These are phyloP conservation scores for Sebastiscus albofasciatus DNA, from an alignment of 2,797 vertebrate species.

Conservation along the genomic window DNA sequence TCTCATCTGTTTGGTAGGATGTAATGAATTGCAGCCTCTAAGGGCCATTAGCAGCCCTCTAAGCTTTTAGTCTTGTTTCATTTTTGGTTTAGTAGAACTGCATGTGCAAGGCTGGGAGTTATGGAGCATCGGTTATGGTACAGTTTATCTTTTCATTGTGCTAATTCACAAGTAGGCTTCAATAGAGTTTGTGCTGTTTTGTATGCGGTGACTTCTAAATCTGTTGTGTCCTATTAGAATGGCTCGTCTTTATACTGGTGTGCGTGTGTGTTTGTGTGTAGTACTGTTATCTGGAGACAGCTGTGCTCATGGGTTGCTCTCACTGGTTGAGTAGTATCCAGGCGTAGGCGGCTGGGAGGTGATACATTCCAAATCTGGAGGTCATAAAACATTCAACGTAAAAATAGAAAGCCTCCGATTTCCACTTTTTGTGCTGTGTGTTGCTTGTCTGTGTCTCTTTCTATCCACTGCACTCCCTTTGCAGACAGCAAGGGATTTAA, in stretches of 20 bases:
- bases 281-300: slow-evolving; percentile 53
- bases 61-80: background rate
- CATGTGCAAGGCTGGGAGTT: background rate
- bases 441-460: slow-evolving; percentile 7
- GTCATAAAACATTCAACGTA: slow-evolving; percentile 66
- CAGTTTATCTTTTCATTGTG: background rate
- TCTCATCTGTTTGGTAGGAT: background rate
- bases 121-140: background rate
- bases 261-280: background rate
- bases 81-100: background rate
- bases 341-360: slow-evolving; percentile 70
- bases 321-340: slow-evolving; percentile 53
- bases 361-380: slow-evolving; percentile 77
- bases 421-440: slow-evolving; percentile 37
- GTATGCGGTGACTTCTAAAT: background rate
- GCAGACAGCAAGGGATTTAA: background rate
- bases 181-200: background rate
- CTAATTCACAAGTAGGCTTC: background rate
- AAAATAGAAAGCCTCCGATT: slow-evolving; percentile 74
- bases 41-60: background rate
- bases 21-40: background rate
- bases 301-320: slow-evolving; percentile 50
- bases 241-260: background rate
- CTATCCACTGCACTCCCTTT: background rate
- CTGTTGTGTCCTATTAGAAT: background rate